These are phyloP conservation scores for Brachyalestes nurse DNA, from an alignment of 2,797 vertebrate genomes.

Conservation along the genomic window DNA sequence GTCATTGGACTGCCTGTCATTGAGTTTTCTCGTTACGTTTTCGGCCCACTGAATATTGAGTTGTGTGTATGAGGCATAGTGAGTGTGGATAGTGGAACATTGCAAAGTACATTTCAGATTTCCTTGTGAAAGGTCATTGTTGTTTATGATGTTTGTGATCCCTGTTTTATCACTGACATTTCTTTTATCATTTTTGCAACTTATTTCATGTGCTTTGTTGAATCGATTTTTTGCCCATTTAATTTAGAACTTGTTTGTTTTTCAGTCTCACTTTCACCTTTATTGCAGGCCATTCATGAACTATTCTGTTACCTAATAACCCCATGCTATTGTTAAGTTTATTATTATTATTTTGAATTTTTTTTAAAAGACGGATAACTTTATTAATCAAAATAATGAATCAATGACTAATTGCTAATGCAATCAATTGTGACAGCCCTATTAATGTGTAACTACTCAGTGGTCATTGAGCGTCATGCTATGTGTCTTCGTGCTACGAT, in stretches of 20 bases:
- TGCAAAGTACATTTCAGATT: background rate
- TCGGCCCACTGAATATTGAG: slow-evolving; percentile 36
- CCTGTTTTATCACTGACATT: background rate
- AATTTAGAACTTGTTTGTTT: background rate
- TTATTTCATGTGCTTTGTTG: background rate
- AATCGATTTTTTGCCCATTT: background rate
- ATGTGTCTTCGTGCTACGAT: background rate
- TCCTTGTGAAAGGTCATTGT: slow-evolving; percentile 1
- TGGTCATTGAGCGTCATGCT: background rate
- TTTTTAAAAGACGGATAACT: no score
- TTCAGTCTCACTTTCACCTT: background rate
- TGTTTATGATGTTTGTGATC: background rate
- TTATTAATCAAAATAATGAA: background rate
- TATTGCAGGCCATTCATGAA: background rate
- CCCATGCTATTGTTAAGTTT: no score
- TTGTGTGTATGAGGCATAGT: background rate
- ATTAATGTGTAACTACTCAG: background rate
- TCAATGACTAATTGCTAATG: background rate
- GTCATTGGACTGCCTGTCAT: slow-evolving; percentile 38
- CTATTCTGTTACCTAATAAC: background rate
- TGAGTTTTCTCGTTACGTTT: slow-evolving; percentile 40
- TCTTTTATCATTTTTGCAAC: background rate
- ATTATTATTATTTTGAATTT: no score
- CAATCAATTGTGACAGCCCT: background rate
- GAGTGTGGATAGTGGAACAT: background rate